Evolutionary conservation across 2,888 invertebrate genomes (phyloP).

Genomic region (Digitonthophagus gazella): DNA sequence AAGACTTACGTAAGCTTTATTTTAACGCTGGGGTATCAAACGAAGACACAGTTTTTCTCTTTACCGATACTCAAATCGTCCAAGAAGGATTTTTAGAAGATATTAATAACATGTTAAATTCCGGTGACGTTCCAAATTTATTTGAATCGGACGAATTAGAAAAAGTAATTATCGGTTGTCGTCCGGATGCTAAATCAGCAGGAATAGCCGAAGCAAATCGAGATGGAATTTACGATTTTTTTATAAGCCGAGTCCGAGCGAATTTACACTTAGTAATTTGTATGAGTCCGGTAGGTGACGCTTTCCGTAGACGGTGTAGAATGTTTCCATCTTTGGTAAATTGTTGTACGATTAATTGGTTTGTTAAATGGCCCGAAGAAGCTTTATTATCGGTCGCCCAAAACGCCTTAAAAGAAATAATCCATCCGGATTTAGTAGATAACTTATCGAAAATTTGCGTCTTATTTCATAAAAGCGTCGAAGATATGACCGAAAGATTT

Average conservation of each 20-base stretch:
- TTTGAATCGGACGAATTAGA: slow-evolving; percentile 86
- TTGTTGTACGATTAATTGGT: slow-evolving; percentile 95
- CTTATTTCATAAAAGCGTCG: slow-evolving; percentile 77
- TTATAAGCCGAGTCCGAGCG: slow-evolving; percentile 77
- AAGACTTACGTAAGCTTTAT: slow-evolving; percentile 79
- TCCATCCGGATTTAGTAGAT: slow-evolving; percentile 53
- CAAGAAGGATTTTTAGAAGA: slow-evolving; percentile 90
- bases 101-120: slow-evolving; percentile 88
- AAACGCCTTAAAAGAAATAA: slow-evolving; percentile 64
- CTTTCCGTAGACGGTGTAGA: slow-evolving; percentile 81
- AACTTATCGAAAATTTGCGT: slow-evolving; percentile 67
- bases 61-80: slow-evolving; percentile 88
- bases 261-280: slow-evolving; percentile 85
- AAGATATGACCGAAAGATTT: slow-evolving; percentile 71
- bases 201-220: slow-evolving; percentile 67
- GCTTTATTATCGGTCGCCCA: slow-evolving; percentile 81
- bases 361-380: slow-evolving; percentile 87
- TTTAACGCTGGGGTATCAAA: slow-evolving; percentile 72
- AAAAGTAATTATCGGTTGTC: slow-evolving; percentile 72
- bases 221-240: slow-evolving; percentile 81
- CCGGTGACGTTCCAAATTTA: slow-evolving; percentile 89
- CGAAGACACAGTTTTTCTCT: slow-evolving; percentile 78
- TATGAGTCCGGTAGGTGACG: slow-evolving; percentile 88
- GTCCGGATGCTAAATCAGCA: slow-evolving; percentile 67
- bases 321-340: slow-evolving; percentile 95